Evolutionary conservation across 2,113 vertebrate species (phyloP), one percentile per base, ranked within the genome.

Genomic region (Eretmochelys imbricata): DNA sequence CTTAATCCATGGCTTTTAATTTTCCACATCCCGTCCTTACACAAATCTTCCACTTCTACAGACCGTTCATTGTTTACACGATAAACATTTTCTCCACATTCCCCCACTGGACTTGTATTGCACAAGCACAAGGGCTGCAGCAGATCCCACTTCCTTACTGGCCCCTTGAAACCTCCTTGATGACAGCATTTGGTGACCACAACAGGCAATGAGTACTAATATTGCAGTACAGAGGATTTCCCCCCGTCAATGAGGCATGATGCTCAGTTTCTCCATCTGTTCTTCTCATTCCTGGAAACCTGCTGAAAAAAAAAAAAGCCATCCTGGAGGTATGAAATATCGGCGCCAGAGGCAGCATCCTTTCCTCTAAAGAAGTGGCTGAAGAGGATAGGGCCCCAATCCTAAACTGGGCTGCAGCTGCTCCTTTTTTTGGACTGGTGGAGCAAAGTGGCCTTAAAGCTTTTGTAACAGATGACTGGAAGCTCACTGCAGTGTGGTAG

Each of bases 241-340:
- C 96, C 93, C 85, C 83, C 94, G 94, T 96, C 97, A 96, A 31
- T 96, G 96, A 98, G 95, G 96, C 97, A 91, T 87, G 86, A 93
- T 89, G 80, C 96, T 97, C 96, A 97, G 93, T 97, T 98, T 98
- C 97, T 97, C 97, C 97, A 98, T 98, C 95, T 98, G 97, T 82
- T 90, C 84, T 91, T 89, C 87, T 86, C 85, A 93, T 98, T 98
- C 96, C 96, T 98, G 97, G 96, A 98, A 98, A 97, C 87, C 87
- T 96, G 53, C 88, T 98, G 97, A 89, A 81, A 94, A 97, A 93
- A 91, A 81, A 94, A 97, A 92, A 97, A 90, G 78, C 53, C 85
- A 90, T 55, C 35, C 16, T 50, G 91, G 94, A 97, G 96, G 94
- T 93, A 95, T 24, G 4, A 75, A 82, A 84, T 80, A 13, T 91